These are phyloP conservation scores for Spea hammondii DNA, from an alignment of 2,797 vertebrate species.

Conservation along the genomic window DNA sequence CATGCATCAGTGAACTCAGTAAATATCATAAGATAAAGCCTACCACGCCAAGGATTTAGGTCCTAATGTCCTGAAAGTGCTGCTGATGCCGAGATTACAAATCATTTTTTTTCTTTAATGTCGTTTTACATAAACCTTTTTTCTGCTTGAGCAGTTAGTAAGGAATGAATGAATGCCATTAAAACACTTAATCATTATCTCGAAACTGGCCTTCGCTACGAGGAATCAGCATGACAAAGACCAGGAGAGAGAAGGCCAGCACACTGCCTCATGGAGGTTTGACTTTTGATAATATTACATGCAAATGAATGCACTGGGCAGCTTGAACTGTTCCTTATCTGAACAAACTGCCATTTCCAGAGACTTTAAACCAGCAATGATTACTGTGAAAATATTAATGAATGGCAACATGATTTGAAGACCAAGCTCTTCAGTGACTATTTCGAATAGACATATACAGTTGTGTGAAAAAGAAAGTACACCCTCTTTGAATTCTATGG, in stretches of 20 bases:
- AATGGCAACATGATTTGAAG: no score
- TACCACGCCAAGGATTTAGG: conserved; percentile 80
- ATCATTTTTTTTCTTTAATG: conserved; percentile 85
- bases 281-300: conserved; percentile 79
- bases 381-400: no score
- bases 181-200: conserved; percentile 89
- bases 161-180: conserved; percentile 83
- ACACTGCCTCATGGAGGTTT: conserved; percentile 70
- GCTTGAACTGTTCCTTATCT: conserved; percentile 88
- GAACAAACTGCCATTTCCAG: conserved; percentile 79
- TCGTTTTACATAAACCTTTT: conserved; percentile 87
- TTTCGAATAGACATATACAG: no score
- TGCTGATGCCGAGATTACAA: conserved; percentile 83
- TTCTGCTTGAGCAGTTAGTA: conserved; percentile 85
- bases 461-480: no score
- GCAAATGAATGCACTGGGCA: conserved; percentile 75
- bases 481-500: no score
- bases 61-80: conserved; percentile 85
- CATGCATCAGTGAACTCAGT: conserved; percentile 84
- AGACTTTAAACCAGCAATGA: conserved; percentile 35
- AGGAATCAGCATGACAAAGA: conserved; percentile 88
- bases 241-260: conserved; percentile 81
- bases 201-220: conserved; percentile 73
- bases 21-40: conserved; percentile 86
- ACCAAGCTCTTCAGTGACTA: no score